A percentile compares a stretch with the other conserved stretches of the same genome.
Conservation (phyloP, 2,888 invertebrate species). For the Branchipolynoe longqiensis region DNA sequence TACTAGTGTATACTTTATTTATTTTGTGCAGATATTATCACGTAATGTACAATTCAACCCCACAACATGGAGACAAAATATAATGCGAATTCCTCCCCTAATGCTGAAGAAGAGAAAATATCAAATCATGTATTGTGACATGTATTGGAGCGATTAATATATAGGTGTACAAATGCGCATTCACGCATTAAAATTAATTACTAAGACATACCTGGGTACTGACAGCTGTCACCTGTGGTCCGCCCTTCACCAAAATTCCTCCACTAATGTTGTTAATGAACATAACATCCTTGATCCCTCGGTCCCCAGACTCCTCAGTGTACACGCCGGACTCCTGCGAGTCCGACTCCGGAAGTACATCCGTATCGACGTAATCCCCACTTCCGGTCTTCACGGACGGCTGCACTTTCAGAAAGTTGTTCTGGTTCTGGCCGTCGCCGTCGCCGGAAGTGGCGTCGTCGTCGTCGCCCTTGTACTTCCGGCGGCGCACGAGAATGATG, state of each 20-base stretch:
- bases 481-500: constrained; percentile 61
- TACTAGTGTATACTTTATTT: too few relatives aligned
- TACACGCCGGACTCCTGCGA: constrained; percentile 45
- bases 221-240: constrained; percentile 40
- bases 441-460: neutral
- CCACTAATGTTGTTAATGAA: constrained; percentile 41
- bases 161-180: neutral
- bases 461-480: constrained; percentile 55
- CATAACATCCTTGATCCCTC: constrained; percentile 34
- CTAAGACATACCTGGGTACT: constrained; percentile 46
- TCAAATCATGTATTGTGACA: too few relatives aligned
- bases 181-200: too few relatives aligned
- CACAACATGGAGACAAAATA: too few relatives aligned
- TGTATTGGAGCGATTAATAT: neutral
- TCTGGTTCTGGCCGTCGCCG: constrained; percentile 10
- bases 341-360: constrained; percentile 11
- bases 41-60: too few relatives aligned
- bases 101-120: too few relatives aligned
- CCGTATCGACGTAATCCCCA: constrained; percentile 14
- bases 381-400: constrained; percentile 11
- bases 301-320: constrained; percentile 41
- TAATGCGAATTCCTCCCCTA: too few relatives aligned
- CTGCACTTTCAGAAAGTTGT: constrained; percentile 39
- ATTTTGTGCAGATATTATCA: too few relatives aligned
- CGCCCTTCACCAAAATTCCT: constrained; percentile 5